phyloP scores from a whole-genome alignment of 1,140 invertebrate genomes.

The Sminthurides bifidus region DNA sequence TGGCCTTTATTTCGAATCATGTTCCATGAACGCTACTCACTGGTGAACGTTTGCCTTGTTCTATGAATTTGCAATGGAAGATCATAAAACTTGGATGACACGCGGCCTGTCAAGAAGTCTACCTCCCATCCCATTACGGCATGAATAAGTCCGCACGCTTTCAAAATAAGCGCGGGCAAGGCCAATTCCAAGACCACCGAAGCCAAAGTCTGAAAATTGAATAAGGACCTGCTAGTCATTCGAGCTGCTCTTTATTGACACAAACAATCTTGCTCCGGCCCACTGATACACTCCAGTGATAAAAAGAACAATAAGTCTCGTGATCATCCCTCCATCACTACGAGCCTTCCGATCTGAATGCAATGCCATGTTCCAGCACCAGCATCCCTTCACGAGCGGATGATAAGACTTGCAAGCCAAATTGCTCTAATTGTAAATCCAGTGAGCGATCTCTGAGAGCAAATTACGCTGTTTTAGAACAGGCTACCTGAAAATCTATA shows the following conservation, averaged over 20 bases:
- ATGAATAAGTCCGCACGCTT: background rate
- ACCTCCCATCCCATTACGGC: constrained; percentile 27
- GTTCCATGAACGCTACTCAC: background rate
- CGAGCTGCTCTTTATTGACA: too few species aligned
- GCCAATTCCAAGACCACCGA: too few species aligned
- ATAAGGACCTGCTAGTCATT: background rate
- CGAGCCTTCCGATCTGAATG: too few species aligned
- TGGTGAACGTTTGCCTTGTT: constrained; percentile 10
- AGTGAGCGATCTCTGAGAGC: too few species aligned
- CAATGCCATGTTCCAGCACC: too few species aligned
- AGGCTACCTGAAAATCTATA: too few species aligned
- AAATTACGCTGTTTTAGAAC: too few species aligned
- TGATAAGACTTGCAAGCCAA: too few species aligned
- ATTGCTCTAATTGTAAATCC: too few species aligned
- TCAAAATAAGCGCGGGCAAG: too few species aligned
- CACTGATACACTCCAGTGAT: background rate
- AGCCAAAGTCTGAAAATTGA: constrained; percentile 7
- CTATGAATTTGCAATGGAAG: constrained; percentile 26
- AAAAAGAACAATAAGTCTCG: background rate
- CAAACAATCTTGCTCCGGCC: background rate
- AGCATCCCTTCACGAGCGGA: too few species aligned
- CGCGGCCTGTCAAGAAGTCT: constrained; percentile 29
- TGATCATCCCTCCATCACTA: background rate
- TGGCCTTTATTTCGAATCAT: too few species aligned
- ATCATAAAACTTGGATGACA: constrained; percentile 28